Conservation (phyloP, 37 sponge, comb jelly and placozoan genomes). For the Lycopodina hypogea region DNA sequence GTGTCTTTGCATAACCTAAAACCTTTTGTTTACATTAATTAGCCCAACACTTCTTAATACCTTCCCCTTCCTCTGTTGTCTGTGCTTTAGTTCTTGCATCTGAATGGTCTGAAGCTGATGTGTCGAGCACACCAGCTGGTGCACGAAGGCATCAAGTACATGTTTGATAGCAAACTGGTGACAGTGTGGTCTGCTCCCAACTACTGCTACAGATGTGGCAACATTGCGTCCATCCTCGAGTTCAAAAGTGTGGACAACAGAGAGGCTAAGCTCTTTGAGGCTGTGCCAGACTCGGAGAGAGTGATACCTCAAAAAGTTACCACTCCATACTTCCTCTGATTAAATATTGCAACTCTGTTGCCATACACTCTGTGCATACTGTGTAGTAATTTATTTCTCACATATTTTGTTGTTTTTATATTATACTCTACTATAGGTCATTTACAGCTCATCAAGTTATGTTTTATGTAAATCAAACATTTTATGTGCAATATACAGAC, state of each 20-base stretch:
- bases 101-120: conserved; percentile 89
- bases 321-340: conserved; percentile 96
- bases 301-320: conserved; percentile 82
- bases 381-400: too few species aligned
- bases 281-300: conserved; percentile 90
- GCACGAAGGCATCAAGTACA: conserved; percentile 97
- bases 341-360: too few species aligned
- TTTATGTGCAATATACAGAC: too few species aligned
- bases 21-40: too few species aligned
- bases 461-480: too few species aligned
- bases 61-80: background rate
- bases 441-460: too few species aligned
- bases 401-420: too few species aligned
- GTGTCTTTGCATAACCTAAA: too few species aligned
- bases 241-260: conserved; percentile 41
- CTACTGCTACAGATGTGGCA: conserved; percentile 99
- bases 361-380: too few species aligned
- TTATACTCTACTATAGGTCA: too few species aligned
- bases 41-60: too few species aligned
- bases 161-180: conserved; percentile 95
- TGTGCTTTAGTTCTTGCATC: conserved; percentile 83
- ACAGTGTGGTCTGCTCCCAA: conserved; percentile 99
- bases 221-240: conserved; percentile 91
- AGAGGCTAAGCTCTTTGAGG: conserved; percentile 87
- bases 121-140: conserved; percentile 99